A percentile compares a stretch with the other conserved stretches of the same genome.
phyloP scores from a whole-genome alignment of 2,797 vertebrate species.

The Mycteria americana region DNA sequence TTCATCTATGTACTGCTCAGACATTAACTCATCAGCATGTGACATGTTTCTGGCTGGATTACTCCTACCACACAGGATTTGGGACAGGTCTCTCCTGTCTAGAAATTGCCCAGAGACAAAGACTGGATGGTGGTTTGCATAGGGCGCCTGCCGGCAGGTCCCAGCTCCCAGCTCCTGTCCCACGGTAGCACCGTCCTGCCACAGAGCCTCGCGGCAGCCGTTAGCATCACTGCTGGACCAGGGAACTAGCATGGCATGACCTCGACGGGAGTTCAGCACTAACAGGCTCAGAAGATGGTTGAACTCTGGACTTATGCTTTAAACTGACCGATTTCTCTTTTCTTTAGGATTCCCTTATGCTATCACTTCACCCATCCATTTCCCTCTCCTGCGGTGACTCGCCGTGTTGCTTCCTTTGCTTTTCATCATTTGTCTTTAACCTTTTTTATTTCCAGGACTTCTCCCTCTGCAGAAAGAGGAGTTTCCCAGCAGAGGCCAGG shows the following conservation, averaged over 20 bases:
- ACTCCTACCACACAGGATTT: not conserved
- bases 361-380: not conserved
- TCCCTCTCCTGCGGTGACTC: accelerated
- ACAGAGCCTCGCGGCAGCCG: accelerated
- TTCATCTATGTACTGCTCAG: conserved; percentile 3
- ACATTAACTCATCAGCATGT: not conserved
- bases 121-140: not conserved
- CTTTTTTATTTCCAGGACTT: not conserved
- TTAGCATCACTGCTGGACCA: not conserved
- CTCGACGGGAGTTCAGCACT: not conserved
- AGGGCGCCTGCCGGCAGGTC: not conserved
- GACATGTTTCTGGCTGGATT: not conserved
- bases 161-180: not conserved
- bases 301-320: not conserved
- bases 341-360: not conserved
- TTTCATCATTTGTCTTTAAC: not conserved
- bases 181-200: not conserved
- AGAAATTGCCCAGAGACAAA: not conserved
- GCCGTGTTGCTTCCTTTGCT: not conserved
- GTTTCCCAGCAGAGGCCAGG: not conserved
- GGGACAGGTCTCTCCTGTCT: conserved; percentile 46
- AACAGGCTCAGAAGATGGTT: not conserved
- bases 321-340: not conserved
- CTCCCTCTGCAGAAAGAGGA: not conserved
- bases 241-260: not conserved